phyloP scores from a whole-genome alignment of 2,797 vertebrate genomes.

The Hirundo rustica region DNA sequence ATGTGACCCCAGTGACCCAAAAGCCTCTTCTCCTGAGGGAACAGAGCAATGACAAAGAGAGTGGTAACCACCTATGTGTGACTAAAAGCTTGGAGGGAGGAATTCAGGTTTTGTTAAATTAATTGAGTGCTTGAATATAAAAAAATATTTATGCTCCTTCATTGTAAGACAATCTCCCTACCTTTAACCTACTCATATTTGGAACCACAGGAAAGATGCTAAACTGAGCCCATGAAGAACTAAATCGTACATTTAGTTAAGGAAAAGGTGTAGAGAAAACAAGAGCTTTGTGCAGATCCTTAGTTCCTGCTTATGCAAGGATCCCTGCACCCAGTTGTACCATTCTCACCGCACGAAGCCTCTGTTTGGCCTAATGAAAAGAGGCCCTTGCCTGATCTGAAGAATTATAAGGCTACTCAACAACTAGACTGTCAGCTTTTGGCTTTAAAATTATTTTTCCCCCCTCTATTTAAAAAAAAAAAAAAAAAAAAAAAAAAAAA shows the following conservation, averaged over 20 bases:
- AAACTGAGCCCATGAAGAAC: neutral
- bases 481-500: neutral
- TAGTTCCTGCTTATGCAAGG: accelerated
- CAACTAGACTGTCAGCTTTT: neutral
- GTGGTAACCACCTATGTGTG: neutral
- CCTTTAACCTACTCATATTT: neutral
- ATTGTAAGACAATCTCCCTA: neutral
- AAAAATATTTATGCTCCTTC: neutral
- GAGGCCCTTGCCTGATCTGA: neutral
- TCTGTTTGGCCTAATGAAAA: neutral
- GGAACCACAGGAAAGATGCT: neutral
- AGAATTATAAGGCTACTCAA: neutral
- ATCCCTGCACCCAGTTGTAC: neutral
- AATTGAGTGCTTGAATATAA: neutral
- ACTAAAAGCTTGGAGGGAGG: neutral
- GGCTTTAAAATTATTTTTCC: neutral
- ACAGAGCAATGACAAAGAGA: neutral
- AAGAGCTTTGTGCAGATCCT: neutral
- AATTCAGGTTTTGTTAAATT: neutral
- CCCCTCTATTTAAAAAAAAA: neutral
- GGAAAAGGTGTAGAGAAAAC: neutral
- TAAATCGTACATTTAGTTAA: neutral
- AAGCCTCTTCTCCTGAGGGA: neutral
- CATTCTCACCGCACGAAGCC: neutral
- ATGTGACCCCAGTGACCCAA: accelerated